These are phyloP conservation scores for Kryptolebias marmoratus DNA, from an alignment of 2,113 vertebrate genomes.

Conservation along the genomic window DNA sequence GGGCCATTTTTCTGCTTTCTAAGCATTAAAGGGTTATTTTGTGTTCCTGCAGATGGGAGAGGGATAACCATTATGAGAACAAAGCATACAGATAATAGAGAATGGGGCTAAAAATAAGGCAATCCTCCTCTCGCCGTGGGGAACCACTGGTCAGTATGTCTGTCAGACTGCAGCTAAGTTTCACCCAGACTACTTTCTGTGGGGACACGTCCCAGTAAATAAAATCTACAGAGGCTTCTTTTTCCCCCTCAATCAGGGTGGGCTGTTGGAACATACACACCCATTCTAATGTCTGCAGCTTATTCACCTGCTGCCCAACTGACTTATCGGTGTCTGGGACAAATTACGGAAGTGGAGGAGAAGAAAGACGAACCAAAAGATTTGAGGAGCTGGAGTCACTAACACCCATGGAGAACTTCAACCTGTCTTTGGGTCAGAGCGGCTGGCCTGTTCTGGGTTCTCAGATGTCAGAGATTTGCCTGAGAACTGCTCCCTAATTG, in stretches of 20 bases:
- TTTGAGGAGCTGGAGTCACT: constrained; percentile 27
- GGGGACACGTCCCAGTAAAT: constrained; percentile 31
- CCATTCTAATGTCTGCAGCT: constrained; percentile 25
- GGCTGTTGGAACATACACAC: constrained; percentile 49
- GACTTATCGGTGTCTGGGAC: constrained; percentile 75
- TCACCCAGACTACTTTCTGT: constrained; percentile 51
- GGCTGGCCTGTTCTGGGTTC: constrained; percentile 69
- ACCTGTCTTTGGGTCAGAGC: constrained; percentile 71
- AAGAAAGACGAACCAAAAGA: constrained; percentile 60
- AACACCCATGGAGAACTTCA: constrained; percentile 66
- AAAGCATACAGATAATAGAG: constrained; percentile 83
- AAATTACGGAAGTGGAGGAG: constrained; percentile 77
- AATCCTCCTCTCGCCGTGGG: constrained; percentile 68
- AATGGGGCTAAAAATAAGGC: constrained; percentile 82
- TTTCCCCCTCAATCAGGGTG: constrained; percentile 52
- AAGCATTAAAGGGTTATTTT: constrained; percentile 86
- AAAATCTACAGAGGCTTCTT: constrained; percentile 28
- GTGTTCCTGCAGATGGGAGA: constrained; percentile 82
- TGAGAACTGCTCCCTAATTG: constrained; percentile 78
- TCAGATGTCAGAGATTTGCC: constrained; percentile 81
- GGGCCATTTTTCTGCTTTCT: constrained; percentile 83
- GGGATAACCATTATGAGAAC: constrained; percentile 85
- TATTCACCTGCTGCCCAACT: constrained; percentile 68
- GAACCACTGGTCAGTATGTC: constrained; percentile 75
- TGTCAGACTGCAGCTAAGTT: constrained; percentile 60